Evolutionary conservation across 2,888 invertebrate genomes (phyloP).

Genomic region (Chalcis sispes): DNA sequence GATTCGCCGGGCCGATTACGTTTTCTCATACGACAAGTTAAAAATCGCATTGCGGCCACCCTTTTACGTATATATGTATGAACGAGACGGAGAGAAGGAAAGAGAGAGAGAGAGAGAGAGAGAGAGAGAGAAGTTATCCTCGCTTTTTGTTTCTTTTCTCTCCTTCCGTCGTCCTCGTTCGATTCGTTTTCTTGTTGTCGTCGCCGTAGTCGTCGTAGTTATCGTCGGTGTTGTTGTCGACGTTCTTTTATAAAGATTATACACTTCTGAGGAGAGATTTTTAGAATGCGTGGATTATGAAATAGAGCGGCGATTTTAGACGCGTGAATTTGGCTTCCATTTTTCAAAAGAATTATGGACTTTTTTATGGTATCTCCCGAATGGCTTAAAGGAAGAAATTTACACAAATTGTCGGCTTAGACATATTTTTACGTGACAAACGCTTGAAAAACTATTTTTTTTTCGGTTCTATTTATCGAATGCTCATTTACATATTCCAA

Average conservation of each 20-base stretch:
- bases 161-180: background rate
- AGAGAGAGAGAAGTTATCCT: background rate
- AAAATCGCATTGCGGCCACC: conserved; percentile 49
- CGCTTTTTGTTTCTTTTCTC: no score
- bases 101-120: no score
- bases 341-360: conserved; percentile 42
- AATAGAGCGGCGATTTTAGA: conserved; percentile 34
- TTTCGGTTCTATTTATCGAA: no score
- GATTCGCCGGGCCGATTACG: conserved; percentile 49
- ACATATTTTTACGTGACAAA: conserved; percentile 27
- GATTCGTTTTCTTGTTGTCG: background rate
- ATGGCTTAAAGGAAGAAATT: conserved; percentile 10
- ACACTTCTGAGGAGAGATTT: conserved; percentile 1
- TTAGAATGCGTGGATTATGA: conserved; percentile 12
- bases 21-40: conserved; percentile 52
- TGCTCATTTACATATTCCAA: no score
- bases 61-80: conserved; percentile 2
- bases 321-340: conserved; percentile 3
- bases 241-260: background rate
- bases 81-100: no score
- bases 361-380: conserved; percentile 21
- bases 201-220: background rate
- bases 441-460: background rate
- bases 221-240: background rate
- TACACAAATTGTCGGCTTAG: conserved; percentile 1